Conservation (phyloP, 2,888 invertebrate genomes). For the Magallana nippona region DNA sequence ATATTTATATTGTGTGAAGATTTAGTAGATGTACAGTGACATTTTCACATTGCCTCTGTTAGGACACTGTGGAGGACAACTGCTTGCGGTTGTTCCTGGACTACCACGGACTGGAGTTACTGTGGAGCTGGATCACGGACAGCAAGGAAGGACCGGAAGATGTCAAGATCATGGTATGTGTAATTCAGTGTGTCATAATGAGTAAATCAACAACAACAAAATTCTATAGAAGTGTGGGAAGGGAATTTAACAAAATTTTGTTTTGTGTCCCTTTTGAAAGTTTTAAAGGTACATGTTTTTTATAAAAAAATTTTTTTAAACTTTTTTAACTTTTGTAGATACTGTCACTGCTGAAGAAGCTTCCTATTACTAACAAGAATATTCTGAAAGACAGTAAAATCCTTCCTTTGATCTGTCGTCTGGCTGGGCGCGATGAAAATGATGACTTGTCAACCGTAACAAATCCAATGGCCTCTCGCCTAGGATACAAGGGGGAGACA, state of each 20-base stretch:
- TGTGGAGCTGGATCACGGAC: slow-evolving; percentile 96
- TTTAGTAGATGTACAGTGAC: neutral
- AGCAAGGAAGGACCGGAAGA: slow-evolving; percentile 64
- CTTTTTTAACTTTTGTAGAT: slow-evolving; percentile 81
- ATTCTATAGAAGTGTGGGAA: neutral
- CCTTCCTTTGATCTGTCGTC: slow-evolving; percentile 90
- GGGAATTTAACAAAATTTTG: neutral
- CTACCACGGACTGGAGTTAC: slow-evolving; percentile 93
- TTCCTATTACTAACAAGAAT: slow-evolving; percentile 96
- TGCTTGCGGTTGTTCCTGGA: slow-evolving; percentile 85
- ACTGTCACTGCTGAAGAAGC: slow-evolving; percentile 89
- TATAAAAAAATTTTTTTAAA: no score
- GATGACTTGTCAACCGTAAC: slow-evolving; percentile 42
- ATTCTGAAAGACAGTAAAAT: slow-evolving; percentile 95
- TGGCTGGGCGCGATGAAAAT: slow-evolving; percentile 82
- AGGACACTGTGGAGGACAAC: slow-evolving; percentile 79
- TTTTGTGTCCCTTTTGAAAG: no score
- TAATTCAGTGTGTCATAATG: no score
- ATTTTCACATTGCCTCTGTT: slow-evolving; percentile 44
- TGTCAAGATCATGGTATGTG: slow-evolving; percentile 75
- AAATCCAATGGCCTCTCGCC: slow-evolving; percentile 38
- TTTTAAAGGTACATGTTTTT: no score
- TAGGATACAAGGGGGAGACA: slow-evolving; percentile 58
- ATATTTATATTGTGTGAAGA: no score
- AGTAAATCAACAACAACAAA: neutral